Conservation (phyloP, 2,797 vertebrate genomes). For the Rhinella marina region DNA sequence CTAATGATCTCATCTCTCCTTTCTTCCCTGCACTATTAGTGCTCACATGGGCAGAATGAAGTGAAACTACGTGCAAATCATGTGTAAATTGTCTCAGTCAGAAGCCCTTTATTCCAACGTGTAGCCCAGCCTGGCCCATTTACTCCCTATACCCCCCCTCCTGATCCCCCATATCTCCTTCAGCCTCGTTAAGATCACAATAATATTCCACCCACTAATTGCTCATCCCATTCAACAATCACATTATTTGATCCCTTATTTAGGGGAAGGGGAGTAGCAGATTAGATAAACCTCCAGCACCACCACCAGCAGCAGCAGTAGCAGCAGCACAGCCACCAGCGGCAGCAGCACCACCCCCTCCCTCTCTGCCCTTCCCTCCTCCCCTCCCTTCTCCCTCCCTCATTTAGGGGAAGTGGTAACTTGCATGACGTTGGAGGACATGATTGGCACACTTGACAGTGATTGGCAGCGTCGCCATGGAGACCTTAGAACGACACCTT, state of each 20-base stretch:
- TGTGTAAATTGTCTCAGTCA: slow-evolving; percentile 80
- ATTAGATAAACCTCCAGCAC: slow-evolving; percentile 75
- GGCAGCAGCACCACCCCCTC: neutral
- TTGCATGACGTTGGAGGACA: slow-evolving; percentile 97
- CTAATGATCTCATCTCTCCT: slow-evolving; percentile 78
- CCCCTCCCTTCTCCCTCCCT: slow-evolving; percentile 69
- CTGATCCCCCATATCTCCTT: slow-evolving; percentile 79
- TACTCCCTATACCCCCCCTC: slow-evolving; percentile 74
- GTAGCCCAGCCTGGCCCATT: slow-evolving; percentile 78
- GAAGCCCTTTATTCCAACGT: slow-evolving; percentile 78
- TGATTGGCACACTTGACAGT: slow-evolving; percentile 99
- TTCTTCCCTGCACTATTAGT: slow-evolving; percentile 75
- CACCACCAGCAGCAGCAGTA: neutral
- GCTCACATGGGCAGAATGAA: slow-evolving; percentile 78
- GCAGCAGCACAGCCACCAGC: neutral
- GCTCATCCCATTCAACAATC: slow-evolving; percentile 92
- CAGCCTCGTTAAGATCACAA: slow-evolving; percentile 89
- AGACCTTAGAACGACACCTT: slow-evolving; percentile 97
- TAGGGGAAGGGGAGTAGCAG: slow-evolving; percentile 79
- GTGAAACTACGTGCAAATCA: slow-evolving; percentile 79
- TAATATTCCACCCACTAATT: slow-evolving; percentile 93
- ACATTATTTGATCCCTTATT: slow-evolving; percentile 85
- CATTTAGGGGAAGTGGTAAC: slow-evolving; percentile 91
- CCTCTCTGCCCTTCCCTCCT: slow-evolving; percentile 71
- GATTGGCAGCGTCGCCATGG: slow-evolving; percentile 99